Base-by-base conservation (phyloP, 2,888 invertebrate genomes). In the Aromia moschata region DNA sequence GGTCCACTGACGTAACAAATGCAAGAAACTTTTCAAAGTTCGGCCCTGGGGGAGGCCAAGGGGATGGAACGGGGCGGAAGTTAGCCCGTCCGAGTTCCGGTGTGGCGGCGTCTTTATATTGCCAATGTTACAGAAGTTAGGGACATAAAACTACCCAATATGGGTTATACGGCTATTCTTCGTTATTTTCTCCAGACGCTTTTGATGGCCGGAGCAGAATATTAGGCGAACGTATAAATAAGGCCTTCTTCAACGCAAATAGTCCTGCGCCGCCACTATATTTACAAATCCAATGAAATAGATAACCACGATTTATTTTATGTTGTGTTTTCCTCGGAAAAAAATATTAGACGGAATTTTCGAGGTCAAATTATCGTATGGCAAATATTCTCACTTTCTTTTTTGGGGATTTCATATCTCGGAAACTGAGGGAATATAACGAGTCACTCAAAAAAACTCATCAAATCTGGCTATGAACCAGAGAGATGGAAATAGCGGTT, bases 1-100 rank as follows among this genome's bases (percentile, higher is more conserved):
- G 76, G 77, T 77, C 77, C 79, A 77, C 77, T 71, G 77, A 74
- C 77, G 74, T 78, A 78, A 79, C 79, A 77, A 78, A 79, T 78
- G 78, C 75, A 70, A 67, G 67, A 74, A 76, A 74, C 69, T 75
- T 76, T 57, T 59, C 60, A 62, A 69, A 72, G 69, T 70, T 69
- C 64, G 62, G 20, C 37, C 20, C 30, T 31, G 25, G 33, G 43
- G 36, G 38, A 10, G 10, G 16, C n/a, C 12, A n/a, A 11, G 20
- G 41, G 43, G 44, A 38, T 14, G 45, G 38, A 40, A 17, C 53
- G 41, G 38, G 56, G 44, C 25, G 47, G 60, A 61, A 62, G 62
- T 60, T 60, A 56, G 60, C 59, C 63, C 62, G 64, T 60, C 61
- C 59, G 57, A 64, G 58, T 62, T 65, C 62, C 59, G 55, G 58